Conservation (phyloP, 2,797 vertebrate species). For the Paguma larvata region DNA sequence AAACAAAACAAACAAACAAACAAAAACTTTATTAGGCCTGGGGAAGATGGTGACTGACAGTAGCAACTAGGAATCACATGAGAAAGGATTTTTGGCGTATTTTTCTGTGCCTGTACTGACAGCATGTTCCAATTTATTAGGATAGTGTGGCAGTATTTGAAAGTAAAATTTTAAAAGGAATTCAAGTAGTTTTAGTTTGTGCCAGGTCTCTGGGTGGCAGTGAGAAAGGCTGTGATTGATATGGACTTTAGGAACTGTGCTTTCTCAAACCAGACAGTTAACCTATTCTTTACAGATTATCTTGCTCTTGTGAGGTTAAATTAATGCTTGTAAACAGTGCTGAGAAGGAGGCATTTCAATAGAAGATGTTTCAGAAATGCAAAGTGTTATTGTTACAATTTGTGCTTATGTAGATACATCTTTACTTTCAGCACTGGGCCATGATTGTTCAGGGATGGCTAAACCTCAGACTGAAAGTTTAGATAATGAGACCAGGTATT, state of each 20-base stretch:
- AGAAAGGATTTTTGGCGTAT: not conserved
- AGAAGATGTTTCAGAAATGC: slow-evolving; percentile 73
- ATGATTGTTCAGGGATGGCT: slow-evolving; percentile 77
- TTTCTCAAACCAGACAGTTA: slow-evolving; percentile 57
- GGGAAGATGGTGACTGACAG: not conserved
- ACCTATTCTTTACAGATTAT: slow-evolving; percentile 74
- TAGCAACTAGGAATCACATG: not conserved
- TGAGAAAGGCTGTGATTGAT: not conserved
- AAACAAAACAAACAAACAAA: no score
- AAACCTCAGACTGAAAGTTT: slow-evolving; percentile 81
- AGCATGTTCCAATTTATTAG: not conserved
- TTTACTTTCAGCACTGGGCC: slow-evolving; percentile 40
- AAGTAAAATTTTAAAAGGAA: not conserved
- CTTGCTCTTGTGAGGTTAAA: slow-evolving; percentile 69
- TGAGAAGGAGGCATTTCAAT: slow-evolving; percentile 72
- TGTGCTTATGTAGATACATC: slow-evolving; percentile 70
- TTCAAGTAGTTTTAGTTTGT: not conserved
- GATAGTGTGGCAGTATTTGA: not conserved
- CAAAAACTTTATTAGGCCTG: not conserved
- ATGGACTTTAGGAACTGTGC: slow-evolving; percentile 2
- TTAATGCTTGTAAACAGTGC: slow-evolving; percentile 75
- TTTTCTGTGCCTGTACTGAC: not conserved
- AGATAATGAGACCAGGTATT: slow-evolving; percentile 78
- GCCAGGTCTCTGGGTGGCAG: not conserved
- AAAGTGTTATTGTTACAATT: slow-evolving; percentile 77